A percentile compares a stretch with the other conserved stretches of the same genome.
Evolutionary conservation across 2,888 invertebrate genomes (phyloP).

Genomic region (Tachina grossa): DNA sequence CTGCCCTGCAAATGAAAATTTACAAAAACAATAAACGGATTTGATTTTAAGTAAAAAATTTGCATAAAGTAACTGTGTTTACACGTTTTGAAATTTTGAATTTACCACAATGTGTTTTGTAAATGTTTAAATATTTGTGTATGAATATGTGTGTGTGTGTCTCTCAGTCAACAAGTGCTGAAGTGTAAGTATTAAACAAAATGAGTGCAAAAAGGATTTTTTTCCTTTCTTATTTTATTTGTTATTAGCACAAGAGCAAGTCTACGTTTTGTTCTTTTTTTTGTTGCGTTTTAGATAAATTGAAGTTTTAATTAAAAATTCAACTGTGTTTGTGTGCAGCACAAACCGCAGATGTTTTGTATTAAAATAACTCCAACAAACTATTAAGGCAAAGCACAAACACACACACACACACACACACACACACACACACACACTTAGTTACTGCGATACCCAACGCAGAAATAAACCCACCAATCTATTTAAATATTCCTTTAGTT

Average conservation of each 20-base stretch:
- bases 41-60: constrained; percentile 35
- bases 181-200: constrained; percentile 52
- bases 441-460: no score
- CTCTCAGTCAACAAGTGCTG: constrained; percentile 30
- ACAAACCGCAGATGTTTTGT: constrained; percentile 72
- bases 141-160: constrained; percentile 1
- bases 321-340: constrained; percentile 71
- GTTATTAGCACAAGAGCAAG: not conserved
- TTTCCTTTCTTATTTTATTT: constrained; percentile 4
- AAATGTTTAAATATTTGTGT: constrained; percentile 3
- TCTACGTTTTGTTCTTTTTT: constrained; percentile 24
- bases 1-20: constrained; percentile 32
- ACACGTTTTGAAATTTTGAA: constrained; percentile 27
- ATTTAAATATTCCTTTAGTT: constrained; percentile 3
- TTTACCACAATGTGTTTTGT: constrained; percentile 40
- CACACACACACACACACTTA: not conserved
- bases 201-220: constrained; percentile 48
- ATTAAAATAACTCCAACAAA: constrained; percentile 67
- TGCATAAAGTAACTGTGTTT: constrained; percentile 17
- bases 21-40: constrained; percentile 34
- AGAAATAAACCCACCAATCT: constrained; percentile 2
- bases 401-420: not conserved
- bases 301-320: constrained; percentile 80
- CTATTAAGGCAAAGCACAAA: constrained; percentile 61
- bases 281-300: constrained; percentile 72